phyloP scores from a whole-genome alignment of 2,888 invertebrate species.

The Drosophila barbarae region DNA sequence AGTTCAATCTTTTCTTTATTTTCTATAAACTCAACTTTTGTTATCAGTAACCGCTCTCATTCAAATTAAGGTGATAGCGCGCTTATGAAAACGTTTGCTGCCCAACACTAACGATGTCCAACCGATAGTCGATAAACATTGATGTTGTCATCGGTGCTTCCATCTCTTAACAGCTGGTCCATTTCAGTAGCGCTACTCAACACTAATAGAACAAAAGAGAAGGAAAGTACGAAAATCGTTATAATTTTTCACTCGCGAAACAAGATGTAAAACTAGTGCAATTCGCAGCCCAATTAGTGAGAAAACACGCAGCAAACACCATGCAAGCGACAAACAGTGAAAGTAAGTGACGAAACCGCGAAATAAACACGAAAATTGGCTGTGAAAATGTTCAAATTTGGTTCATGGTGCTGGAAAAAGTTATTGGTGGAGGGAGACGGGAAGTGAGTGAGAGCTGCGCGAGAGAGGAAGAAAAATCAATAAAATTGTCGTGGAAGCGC shows the following conservation, averaged over 20 bases:
- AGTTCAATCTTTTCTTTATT: not conserved
- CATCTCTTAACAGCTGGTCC: constrained; percentile 7
- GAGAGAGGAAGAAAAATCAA: constrained; percentile 66
- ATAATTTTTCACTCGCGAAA: constrained; percentile 13
- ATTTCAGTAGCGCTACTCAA: too few relatives aligned
- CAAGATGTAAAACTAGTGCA: constrained; percentile 40
- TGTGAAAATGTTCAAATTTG: constrained; percentile 55
- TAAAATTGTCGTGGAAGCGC: constrained; percentile 67
- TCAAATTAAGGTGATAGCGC: not conserved
- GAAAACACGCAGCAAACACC: constrained; percentile 37
- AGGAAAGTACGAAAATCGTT: constrained; percentile 1
- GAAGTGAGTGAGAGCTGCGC: constrained; percentile 11
- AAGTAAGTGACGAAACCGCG: constrained; percentile 48
- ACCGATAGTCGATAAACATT: not conserved
- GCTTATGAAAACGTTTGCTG: not conserved
- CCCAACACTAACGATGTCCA: not conserved
- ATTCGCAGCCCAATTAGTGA: constrained; percentile 34
- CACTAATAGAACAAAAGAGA: too few relatives aligned
- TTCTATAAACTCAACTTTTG: not conserved
- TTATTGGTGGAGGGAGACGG: constrained; percentile 21
- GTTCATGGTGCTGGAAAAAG: constrained; percentile 12
- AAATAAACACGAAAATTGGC: constrained; percentile 17
- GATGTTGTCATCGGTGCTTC: not conserved
- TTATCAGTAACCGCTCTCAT: not conserved
- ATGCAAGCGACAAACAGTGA: constrained; percentile 46